Conservation (phyloP, 2,113 vertebrate species). For the Thermophis baileyi region DNA sequence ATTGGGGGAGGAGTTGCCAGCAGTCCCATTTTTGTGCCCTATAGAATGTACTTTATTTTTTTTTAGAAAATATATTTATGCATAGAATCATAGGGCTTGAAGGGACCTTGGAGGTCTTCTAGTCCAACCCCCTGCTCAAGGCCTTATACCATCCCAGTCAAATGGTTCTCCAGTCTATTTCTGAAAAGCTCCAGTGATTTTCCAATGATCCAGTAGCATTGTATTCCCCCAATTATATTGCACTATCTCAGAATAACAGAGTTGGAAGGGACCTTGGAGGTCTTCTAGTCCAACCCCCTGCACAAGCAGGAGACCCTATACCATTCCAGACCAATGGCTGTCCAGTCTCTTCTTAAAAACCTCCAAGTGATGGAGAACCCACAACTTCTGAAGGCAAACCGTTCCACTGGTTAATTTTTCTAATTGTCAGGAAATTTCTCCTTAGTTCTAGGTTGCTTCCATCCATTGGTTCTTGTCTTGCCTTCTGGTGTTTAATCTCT, state of each 20-base stretch:
- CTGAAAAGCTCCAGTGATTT: not conserved
- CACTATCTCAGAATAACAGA: not conserved
- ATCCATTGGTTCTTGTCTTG: not conserved
- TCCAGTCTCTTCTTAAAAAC: not conserved
- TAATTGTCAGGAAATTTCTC: not conserved
- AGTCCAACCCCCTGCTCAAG: no score
- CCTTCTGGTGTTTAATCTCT: not conserved
- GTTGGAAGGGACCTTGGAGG: not conserved
- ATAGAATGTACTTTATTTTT: not conserved
- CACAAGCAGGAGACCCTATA: not conserved
- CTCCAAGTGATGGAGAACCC: not conserved
- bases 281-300: not conserved
- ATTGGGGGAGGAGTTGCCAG: not conserved
- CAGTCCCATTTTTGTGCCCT: not conserved
- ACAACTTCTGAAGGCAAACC: not conserved
- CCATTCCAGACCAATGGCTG: not conserved
- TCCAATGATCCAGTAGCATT: not conserved
- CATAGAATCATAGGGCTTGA: not conserved
- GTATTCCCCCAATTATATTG: not conserved
- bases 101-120: not conserved
- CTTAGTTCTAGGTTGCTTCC: not conserved
- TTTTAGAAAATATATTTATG: not conserved
- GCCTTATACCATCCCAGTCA: not conserved
- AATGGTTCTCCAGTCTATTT: not conserved
- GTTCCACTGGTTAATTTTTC: not conserved